Evolutionary conservation across 2,888 invertebrate species (phyloP).

Genomic region (Euspilapteryx auroguttella): DNA sequence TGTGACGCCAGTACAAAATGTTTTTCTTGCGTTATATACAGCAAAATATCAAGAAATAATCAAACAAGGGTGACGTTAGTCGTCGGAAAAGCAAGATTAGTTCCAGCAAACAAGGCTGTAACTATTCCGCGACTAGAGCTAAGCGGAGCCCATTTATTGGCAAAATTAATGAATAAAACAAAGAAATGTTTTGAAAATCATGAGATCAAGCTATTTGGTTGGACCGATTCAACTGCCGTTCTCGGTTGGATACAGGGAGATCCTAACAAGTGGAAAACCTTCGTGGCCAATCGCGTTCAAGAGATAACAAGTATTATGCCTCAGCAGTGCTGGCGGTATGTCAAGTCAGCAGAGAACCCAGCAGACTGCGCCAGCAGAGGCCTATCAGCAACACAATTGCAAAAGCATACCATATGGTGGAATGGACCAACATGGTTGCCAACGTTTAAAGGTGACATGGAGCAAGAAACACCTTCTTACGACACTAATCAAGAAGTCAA

Average conservation of each 20-base stretch:
- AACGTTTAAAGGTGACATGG: background rate
- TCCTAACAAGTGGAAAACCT: slow-evolving; percentile 6
- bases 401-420: slow-evolving; percentile 8
- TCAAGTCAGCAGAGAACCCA: slow-evolving; percentile 8
- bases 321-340: slow-evolving; percentile 5
- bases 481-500: background rate
- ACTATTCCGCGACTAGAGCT: slow-evolving; percentile 2
- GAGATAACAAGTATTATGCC: slow-evolving; percentile 6
- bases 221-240: slow-evolving; percentile 9
- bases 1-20: no score
- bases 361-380: no score
- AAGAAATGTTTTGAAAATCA: no score
- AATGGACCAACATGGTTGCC: slow-evolving; percentile 6
- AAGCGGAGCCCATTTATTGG: background rate
- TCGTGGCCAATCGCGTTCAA: slow-evolving; percentile 8
- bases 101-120: slow-evolving; percentile 1
- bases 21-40: slow-evolving; percentile 1
- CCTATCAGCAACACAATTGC: slow-evolving; percentile 4
- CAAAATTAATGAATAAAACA: slow-evolving; percentile 2
- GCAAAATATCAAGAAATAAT: background rate
- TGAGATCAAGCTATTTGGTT: slow-evolving; percentile 6
- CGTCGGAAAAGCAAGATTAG: slow-evolving; percentile 1
- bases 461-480: background rate
- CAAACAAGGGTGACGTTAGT: background rate
- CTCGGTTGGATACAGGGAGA: slow-evolving; percentile 10